Conservation (phyloP, 2,113 vertebrate species). For the Notothenia coriiceps region DNA sequence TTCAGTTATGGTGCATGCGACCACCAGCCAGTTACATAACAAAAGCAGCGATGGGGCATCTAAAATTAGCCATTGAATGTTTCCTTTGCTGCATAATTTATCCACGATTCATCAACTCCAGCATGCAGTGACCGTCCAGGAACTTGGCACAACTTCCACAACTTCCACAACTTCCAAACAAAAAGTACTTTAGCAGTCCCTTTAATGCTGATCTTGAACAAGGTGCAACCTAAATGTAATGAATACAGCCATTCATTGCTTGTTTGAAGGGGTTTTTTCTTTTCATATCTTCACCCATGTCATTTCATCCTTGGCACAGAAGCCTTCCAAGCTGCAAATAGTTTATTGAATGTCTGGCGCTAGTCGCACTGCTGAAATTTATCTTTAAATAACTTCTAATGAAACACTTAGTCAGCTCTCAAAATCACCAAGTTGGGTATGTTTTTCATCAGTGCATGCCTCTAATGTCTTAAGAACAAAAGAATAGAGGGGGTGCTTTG, state of each 20-base stretch:
- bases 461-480: neutral
- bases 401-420: neutral
- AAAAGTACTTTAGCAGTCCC: conserved; percentile 18
- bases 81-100: neutral
- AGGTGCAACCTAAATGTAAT: neutral
- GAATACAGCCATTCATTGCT: neutral
- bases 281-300: conserved; percentile 8
- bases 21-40: conserved; percentile 31
- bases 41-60: conserved; percentile 7
- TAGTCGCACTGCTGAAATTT: neutral
- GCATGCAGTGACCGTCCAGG: neutral
- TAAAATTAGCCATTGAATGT: conserved; percentile 17
- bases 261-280: neutral
- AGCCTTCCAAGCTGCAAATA: neutral
- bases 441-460: conserved; percentile 1
- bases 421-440: neutral
- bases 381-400: conserved; percentile 2
- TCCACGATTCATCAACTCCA: neutral
- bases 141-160: conserved; percentile 23
- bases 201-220: neutral
- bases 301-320: neutral
- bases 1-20: neutral
- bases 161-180: neutral
- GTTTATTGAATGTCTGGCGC: neutral
- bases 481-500: no score